Evolutionary conservation across 2,113 vertebrate species (phyloP), one percentile per base, ranked within the genome.

Genomic region (Caracal caracal): DNA sequence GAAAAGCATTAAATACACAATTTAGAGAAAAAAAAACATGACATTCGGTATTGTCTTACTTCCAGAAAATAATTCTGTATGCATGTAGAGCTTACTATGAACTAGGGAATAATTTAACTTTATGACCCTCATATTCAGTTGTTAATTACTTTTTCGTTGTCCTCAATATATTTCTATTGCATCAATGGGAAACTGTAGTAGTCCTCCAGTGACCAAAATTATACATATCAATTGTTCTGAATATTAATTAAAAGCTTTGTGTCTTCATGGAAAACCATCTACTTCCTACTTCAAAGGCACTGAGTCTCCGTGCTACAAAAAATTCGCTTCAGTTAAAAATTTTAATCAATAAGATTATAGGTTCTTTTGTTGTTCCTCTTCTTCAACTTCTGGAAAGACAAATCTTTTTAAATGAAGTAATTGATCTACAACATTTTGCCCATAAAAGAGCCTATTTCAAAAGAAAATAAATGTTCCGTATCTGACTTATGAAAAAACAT

Each of bases 231-330:
- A 97, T 96, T 95, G 97, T 94, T 89, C 80, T 82, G 97, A 97
- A 97, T 97, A 98, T 96, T 98, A 98, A 98, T 97, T 98, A 97
- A 97, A 83, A 97, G 56, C 87, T 96, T 73, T 92, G 89, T 94
- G 86, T 94, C 89, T 97, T 97, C 65, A 30, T 88, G 76, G 84
- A 96, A 97, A 96, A 85, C 65, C 35, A 95, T 88, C 90, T 89
- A 75, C 75, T 97, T 94, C 68, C 85, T 76, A 88, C 83, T 96
- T 96, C 92, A 97, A 97, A 98, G 94, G 26, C 92, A 90, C 3
- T 83, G 59, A 49, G 26, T 49, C 87, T 93, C 51, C 59, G 33
- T 28, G 56, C 43, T 59, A 92, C 56, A 76, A 90, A 96, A 93
- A 87, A 76, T 86, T 78, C 33, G 79, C 49, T 82, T 70, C 78